These are phyloP conservation scores for Drosophila pegasa DNA, from an alignment of 2,888 invertebrate species.

Conservation along the genomic window DNA sequence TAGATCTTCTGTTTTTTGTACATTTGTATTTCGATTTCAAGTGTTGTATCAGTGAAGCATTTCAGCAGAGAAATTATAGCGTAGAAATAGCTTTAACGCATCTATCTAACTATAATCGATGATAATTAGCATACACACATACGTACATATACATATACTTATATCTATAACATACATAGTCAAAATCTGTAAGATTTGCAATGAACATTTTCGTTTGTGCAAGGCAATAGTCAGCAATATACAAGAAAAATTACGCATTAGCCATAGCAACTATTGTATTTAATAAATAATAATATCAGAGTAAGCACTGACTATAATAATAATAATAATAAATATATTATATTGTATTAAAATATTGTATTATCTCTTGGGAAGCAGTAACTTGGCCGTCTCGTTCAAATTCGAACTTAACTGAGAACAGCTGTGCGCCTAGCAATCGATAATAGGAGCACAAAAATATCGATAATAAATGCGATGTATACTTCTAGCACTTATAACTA, in stretches of 20 bases:
- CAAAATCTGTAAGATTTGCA: conserved; percentile 76
- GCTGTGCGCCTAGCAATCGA: background rate
- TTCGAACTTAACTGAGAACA: background rate
- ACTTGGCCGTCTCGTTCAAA: background rate
- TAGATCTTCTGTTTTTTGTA: conserved; percentile 35
- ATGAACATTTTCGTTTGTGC: conserved; percentile 44
- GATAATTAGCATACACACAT: conserved; percentile 22
- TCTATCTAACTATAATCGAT: conserved; percentile 20
- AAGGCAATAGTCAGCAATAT: conserved; percentile 70
- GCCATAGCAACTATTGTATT: conserved; percentile 46
- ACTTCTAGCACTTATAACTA: too few relatives aligned
- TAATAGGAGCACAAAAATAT: background rate
- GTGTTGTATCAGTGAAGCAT: conserved; percentile 71
- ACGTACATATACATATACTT: conserved; percentile 19
- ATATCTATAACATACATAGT: conserved; percentile 58
- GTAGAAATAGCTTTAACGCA: conserved; percentile 48
- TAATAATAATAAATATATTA: conserved; percentile 47
- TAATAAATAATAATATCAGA: conserved; percentile 28
- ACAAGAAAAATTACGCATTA: conserved; percentile 43
- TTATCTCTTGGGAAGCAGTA: background rate
- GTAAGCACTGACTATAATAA: conserved; percentile 46
- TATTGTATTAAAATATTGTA: conserved; percentile 29
- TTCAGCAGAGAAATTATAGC: conserved; percentile 46
- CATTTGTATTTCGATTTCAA: conserved; percentile 38
- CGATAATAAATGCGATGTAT: background rate